These are phyloP conservation scores for Hyperopisus bebe DNA, from an alignment of 2,113 vertebrate genomes.

Conservation along the genomic window DNA sequence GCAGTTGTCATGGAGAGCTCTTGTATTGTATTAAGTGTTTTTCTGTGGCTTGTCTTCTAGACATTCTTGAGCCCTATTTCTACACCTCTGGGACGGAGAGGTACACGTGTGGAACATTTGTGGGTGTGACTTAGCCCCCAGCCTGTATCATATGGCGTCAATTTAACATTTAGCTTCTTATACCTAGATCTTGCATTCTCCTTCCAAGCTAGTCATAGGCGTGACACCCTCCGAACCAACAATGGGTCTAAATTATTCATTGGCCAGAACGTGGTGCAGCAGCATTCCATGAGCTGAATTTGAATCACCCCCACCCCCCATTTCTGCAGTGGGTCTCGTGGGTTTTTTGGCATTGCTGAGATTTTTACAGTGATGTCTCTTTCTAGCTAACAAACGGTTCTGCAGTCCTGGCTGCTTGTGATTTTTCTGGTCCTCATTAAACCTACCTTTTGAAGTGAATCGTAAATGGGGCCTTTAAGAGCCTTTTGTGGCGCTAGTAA, in stretches of 20 bases:
- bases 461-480: neutral
- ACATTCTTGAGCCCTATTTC: neutral
- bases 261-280: neutral
- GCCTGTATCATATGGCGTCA: neutral
- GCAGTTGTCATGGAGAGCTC: neutral
- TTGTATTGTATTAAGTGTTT: neutral
- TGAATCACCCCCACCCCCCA: neutral
- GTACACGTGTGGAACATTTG: neutral
- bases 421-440: neutral
- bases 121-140: neutral
- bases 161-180: neutral
- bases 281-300: neutral
- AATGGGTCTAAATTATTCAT: conserved; percentile 14
- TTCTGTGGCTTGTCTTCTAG: neutral
- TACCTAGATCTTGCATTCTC: neutral
- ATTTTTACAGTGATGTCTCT: neutral
- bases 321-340: neutral
- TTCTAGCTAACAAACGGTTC: neutral
- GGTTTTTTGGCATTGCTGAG: neutral
- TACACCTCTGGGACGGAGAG: neutral
- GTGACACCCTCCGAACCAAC: neutral
- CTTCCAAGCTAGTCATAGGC: neutral
- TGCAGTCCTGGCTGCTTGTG: neutral
- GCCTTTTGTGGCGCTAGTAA: neutral
- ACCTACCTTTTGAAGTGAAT: neutral